A percentile compares a stretch with the other conserved stretches of the same genome.
phyloP scores from a whole-genome alignment of 1,140 invertebrate species.

The Argopecten irradians region DNA sequence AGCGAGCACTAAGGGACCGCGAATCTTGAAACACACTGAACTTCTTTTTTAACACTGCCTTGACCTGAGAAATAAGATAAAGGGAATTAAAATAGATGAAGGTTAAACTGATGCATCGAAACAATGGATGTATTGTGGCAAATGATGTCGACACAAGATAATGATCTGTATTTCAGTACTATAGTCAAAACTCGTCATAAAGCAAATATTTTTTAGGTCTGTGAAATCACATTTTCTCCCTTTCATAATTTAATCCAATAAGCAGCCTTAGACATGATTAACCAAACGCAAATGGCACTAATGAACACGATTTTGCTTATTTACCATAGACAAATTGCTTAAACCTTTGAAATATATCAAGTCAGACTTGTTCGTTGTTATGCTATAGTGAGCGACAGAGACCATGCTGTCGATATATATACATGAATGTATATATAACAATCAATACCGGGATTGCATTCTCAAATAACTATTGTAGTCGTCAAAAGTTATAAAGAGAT shows the following conservation, averaged over 20 bases:
- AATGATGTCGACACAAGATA: neutral
- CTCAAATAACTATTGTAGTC: no score
- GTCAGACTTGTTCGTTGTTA: no score
- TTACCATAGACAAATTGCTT: no score
- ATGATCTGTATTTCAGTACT: neutral
- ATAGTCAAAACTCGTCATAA: neutral
- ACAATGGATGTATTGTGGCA: neutral
- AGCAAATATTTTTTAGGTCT: neutral
- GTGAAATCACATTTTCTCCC: neutral
- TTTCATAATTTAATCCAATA: constrained; percentile 15
- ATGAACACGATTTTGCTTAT: no score
- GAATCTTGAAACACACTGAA: constrained; percentile 65
- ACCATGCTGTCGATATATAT: no score
- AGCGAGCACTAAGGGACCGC: constrained; percentile 61
- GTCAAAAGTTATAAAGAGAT: no score
- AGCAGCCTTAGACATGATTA: no score
- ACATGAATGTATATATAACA: no score
- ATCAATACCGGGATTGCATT: no score
- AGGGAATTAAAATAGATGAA: neutral
- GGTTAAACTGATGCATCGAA: neutral
- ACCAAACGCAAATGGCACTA: no score
- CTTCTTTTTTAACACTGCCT: constrained; percentile 63
- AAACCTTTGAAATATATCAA: no score
- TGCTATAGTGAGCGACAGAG: no score
- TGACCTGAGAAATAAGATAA: constrained; percentile 56